Base-by-base conservation (phyloP, 2,888 invertebrate species). In the Hyppa rectilinea region DNA sequence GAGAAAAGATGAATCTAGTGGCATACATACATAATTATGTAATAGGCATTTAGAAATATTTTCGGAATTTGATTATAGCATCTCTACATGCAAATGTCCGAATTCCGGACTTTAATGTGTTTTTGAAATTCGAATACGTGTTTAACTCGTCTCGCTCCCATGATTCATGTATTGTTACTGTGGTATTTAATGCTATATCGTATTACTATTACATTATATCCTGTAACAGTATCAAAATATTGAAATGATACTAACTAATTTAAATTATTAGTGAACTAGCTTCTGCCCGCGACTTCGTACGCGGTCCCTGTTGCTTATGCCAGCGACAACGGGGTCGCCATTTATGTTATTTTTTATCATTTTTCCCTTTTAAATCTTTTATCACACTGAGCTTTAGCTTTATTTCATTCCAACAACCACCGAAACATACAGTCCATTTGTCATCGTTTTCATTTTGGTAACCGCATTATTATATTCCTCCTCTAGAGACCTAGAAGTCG, bases 81-180 rank as follows among this genome's bases (percentile, higher is more conserved):
- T 66, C 40, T 66, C 23, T 60, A 45, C 61, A 78, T 78, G 71
- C 40, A 36, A 64, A 78, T 72, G 34, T 40, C 17, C 20, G 12
- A 69, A 73, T 53, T 61, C 40, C 55, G 38, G 64, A 55, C 23
- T 36, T 71, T 26, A 53, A 55, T 61, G 71, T 68, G 60, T 58
- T 67, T 75, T 75, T 66, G 3, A 70, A 77, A 72, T 72, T 71
- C 49, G 56, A 78, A 65, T 80, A 67, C 20, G 52, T 71, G 55
- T 31, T 59, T 43, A 61, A 69, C 47, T 56, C 40, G 82, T 65
- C 58, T 64, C 56, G 62, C 49, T 78, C n/a, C n/a, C 50, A 40
- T 78, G 55, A 59, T 47, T 70, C 64, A 40, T 58, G 61, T 70
- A 61, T 69, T 53, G 56, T 67, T 56, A 71, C 63, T 70, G 56